phyloP scores from a whole-genome alignment of 2,113 vertebrate genomes.

The Porphyrio hochstetteri region DNA sequence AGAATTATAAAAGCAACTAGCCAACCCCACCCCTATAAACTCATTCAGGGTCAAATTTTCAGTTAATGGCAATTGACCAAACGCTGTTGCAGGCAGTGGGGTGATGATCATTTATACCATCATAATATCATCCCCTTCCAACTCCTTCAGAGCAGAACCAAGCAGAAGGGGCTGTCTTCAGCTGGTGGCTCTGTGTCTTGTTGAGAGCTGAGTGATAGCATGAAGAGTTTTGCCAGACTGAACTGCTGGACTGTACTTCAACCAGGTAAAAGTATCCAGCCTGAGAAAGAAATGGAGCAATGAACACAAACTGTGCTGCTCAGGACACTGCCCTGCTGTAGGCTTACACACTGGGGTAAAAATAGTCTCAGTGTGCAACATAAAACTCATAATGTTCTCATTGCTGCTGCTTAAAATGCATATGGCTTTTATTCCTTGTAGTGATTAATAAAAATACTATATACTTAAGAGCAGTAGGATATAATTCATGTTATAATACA shows the following conservation, averaged over 20 bases:
- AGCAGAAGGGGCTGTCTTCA: neutral
- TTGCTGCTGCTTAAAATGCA: neutral
- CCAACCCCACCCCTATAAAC: rapidly evolving
- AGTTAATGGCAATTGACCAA: neutral
- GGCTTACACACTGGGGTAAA: neutral
- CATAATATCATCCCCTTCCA: neutral
- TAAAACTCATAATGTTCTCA: neutral
- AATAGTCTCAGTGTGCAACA: neutral
- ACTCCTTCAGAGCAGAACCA: neutral
- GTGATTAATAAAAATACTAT: neutral
- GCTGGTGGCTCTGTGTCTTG: neutral
- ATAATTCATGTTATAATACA: neutral
- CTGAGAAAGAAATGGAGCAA: neutral
- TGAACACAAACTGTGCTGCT: neutral
- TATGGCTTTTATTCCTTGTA: neutral
- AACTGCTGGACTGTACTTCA: neutral
- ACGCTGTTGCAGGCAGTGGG: neutral
- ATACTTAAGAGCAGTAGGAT: neutral
- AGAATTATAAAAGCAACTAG: neutral
- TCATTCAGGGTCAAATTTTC: neutral
- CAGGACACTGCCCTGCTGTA: neutral
- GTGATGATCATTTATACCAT: neutral
- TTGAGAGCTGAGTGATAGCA: neutral
- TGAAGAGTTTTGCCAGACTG: neutral
- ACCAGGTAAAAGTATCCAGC: neutral